Base-by-base conservation (phyloP, 2,113 vertebrate species). In the Ammodytes dubius region DNA sequence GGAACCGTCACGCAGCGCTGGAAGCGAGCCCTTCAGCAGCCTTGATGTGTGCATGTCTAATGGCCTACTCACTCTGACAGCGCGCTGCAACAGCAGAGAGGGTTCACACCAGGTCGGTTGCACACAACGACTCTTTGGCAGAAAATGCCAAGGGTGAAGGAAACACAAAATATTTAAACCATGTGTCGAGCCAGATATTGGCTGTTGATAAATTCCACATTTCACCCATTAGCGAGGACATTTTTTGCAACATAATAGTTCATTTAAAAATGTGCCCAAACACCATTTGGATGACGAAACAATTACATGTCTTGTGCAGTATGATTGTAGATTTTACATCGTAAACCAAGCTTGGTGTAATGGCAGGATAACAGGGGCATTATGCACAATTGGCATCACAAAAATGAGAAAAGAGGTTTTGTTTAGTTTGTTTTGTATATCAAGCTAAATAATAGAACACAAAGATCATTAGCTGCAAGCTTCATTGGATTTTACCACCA, bases 31-130 rank as follows among this genome's bases (percentile, higher is more conserved):
- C 73, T 63, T 40, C 57, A 74, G 68, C 66, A 57, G 66, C 71
- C 74, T 87, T 87, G 78, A 83, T 79, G 59, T 35, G 70, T 65
- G 84, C 68, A 79, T 81, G 82, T 82, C 68, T 78, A 59, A 78
- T 80, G 65, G 42, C 72, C 47, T 53, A 72, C 83, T 83, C 74
- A 15, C 72, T 63, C 75, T 86, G 88, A 85, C 82, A 87, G 82
- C 78, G 45, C 39, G 68, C 13, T 72, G 50, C 66, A 57, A 45
- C 5, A 52, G 35, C 8, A 39, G 53, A 39, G 53, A 79, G 64
- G 82, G 85, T 88, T 92, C 88, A 90, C 58, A 54, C 53, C 77
- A 76, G 89, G 86, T 89, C 88, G 66, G 66, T 7, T 17, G 7
- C 74, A 57, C 43, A 58, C 79, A 79, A 69, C 0, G 43, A 76